phyloP scores from a whole-genome alignment of 2,888 invertebrate species.

The Nymphalis polychloros region DNA sequence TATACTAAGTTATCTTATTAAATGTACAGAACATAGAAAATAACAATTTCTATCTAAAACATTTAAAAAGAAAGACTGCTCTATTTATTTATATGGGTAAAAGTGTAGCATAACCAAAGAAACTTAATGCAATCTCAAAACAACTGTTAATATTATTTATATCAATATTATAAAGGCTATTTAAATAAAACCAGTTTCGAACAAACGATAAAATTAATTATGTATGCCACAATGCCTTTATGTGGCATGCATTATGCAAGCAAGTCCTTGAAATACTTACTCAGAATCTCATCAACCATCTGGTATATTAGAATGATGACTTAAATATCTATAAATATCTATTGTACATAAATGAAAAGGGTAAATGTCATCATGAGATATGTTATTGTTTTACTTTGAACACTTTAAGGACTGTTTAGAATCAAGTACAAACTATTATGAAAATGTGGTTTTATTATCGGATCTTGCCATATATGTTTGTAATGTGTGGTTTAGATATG shows the following conservation, averaged over 20 bases:
- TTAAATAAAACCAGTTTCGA: slow-evolving; percentile 20
- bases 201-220: slow-evolving; percentile 36
- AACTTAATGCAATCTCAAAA: not conserved
- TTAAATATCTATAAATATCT: slow-evolving; percentile 12
- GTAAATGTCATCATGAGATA: not conserved
- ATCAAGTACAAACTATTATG: too few relatives aligned
- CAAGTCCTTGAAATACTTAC: slow-evolving; percentile 39
- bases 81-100: too few relatives aligned
- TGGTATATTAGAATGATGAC: slow-evolving; percentile 21
- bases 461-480: too few relatives aligned
- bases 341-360: not conserved
- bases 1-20: too few relatives aligned
- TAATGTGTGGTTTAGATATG: too few relatives aligned
- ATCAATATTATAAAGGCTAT: slow-evolving; percentile 12
- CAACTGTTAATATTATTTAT: not conserved
- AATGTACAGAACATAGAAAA: too few relatives aligned
- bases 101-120: too few relatives aligned
- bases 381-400: too few relatives aligned
- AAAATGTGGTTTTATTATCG: too few relatives aligned
- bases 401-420: too few relatives aligned
- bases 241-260: slow-evolving; percentile 40
- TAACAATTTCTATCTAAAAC: too few relatives aligned
- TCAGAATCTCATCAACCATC: slow-evolving; percentile 30
- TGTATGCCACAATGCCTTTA: slow-evolving; percentile 39
- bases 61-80: too few relatives aligned